Percentiles rank a stretch among this genome's conserved stretches.
Evolutionary conservation across 2,888 invertebrate genomes (phyloP).

Genomic region (Clepsis dumicolana): DNA sequence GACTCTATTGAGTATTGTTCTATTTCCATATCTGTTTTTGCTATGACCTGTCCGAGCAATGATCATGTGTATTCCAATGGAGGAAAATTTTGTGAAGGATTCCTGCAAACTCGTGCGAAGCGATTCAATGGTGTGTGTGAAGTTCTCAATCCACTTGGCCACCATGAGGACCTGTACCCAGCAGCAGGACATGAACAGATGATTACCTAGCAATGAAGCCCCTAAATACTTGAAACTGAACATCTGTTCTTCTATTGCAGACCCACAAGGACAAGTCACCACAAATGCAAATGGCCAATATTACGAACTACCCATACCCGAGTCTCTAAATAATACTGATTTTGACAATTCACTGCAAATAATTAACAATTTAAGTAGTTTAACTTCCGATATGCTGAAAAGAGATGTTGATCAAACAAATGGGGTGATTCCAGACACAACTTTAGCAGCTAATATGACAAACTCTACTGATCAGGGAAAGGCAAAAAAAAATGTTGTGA

Average conservation of each 20-base stretch:
- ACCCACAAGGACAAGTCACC: constrained; percentile 8
- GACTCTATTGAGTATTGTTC: no score
- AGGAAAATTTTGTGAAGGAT: no score
- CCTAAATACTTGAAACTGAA: neutral
- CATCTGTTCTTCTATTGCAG: neutral
- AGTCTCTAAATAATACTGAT: constrained; percentile 15
- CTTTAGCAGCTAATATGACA: neutral
- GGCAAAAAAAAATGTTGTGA: neutral
- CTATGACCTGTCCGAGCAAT: no score
- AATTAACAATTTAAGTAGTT: neutral
- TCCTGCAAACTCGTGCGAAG: no score
- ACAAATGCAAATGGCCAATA: constrained; percentile 10
- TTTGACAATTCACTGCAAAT: constrained; percentile 9
- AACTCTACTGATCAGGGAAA: neutral
- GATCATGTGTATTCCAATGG: no score
- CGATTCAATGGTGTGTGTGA: no score
- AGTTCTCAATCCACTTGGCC: no score
- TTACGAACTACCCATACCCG: neutral
- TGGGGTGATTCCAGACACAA: neutral
- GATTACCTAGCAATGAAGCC: no score
- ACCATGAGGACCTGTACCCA: no score
- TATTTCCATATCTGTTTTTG: no score
- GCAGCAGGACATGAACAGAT: no score
- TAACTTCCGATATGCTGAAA: neutral
- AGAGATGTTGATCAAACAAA: neutral